Evolutionary conservation across 2,797 vertebrate genomes (phyloP), one percentile per base, ranked within the genome.

Genomic region (Leontocebus nigricollis): DNA sequence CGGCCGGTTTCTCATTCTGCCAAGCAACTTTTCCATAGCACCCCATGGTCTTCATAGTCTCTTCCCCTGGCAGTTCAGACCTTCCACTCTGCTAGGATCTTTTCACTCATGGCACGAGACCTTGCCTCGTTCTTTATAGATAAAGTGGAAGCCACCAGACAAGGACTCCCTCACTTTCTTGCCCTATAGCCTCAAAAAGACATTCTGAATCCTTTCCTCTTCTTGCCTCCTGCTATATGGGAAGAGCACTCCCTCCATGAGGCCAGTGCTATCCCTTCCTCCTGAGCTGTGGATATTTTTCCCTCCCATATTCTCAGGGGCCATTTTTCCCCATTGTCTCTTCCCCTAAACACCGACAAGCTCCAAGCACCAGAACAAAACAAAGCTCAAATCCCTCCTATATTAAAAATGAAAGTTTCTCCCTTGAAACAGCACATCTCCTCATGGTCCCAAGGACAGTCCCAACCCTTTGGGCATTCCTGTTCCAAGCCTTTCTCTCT

Each of bases 261-360:
- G 1, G 36, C 12, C n/a, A 24, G 12, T 4, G 5, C 7, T 7
- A 1, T 22, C 3, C 0, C 73, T 5, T 27, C 20, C n/a, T 12
- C 70, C 67, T 1, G 3, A 50, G 61, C 10, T 36, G 5, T 1
- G 8, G 13, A 33, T 6, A 7, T 4, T 26, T 13, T 59, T 57
- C 8, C 17, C 22, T 24, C 44, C 24, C 61, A 20, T 33, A 39
- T 50, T 77, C 20, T 48, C 48, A 12, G 46, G 17, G 59, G 11
- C 36, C 7, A 20, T 5, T n/a, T 82, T 61, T 39, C 41, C 0
- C 27, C 41, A 30, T 67, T 33, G 19, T 0, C 48, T 73, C 9
- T 24, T 33, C 46, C 14, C 19, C 36, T 55, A 30, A 7, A 26
- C 6, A 27, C 1, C 20, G 10, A 13, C 12, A 76, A 48, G 2